A percentile compares a stretch with the other conserved stretches of the same genome.
These are phyloP conservation scores for Rhea americana DNA, from an alignment of 2,113 vertebrate genomes.

Conservation along the genomic window DNA sequence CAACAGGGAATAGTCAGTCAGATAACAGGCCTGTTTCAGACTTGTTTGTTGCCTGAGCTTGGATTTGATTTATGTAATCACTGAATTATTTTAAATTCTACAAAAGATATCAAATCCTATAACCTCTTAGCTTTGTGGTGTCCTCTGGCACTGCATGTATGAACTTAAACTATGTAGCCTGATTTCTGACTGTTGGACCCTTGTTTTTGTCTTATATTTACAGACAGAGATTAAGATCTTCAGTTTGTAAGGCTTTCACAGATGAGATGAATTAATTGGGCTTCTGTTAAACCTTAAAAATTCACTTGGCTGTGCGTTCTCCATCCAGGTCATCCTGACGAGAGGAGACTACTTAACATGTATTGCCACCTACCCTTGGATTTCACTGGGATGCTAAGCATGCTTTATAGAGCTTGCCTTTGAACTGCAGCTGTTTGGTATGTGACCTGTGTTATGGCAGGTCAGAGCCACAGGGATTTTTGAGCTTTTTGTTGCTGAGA, in stretches of 20 bases:
- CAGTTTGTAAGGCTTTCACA: background rate
- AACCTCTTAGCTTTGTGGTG: background rate
- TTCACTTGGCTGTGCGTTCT: background rate
- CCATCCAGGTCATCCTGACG: background rate
- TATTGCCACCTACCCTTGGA: background rate
- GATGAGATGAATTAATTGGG: background rate
- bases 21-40: background rate
- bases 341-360: background rate
- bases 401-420: background rate
- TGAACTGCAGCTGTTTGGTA: background rate
- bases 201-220: background rate
- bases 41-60: background rate
- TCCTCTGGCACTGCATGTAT: background rate
- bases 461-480: background rate
- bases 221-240: background rate
- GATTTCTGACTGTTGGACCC: background rate
- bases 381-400: background rate
- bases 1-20: background rate
- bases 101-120: background rate
- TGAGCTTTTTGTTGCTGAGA: background rate
- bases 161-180: background rate
- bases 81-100: background rate
- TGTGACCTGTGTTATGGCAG: background rate
- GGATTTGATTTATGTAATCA: background rate
- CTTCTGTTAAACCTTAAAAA: background rate